Evolutionary conservation across 2,888 invertebrate genomes (phyloP).

Genomic region (Drosophila aldrichi): DNA sequence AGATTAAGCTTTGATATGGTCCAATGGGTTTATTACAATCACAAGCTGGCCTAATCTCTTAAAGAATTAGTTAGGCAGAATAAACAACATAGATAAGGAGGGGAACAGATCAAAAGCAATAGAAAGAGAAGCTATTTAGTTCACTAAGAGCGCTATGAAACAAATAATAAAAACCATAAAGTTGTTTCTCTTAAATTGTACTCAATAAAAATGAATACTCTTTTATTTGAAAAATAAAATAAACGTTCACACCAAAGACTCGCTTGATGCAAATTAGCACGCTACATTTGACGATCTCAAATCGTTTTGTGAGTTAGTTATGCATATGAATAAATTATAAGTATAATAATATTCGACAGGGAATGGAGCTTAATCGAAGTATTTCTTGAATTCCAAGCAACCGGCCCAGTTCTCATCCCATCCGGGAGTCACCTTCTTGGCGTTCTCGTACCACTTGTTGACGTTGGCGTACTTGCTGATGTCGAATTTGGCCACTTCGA

Average conservation of each 20-base stretch:
- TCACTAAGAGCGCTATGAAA: background rate
- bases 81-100: too few species aligned
- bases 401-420: conserved; percentile 88
- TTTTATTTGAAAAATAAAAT: conserved; percentile 47
- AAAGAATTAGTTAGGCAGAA: too few species aligned
- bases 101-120: background rate
- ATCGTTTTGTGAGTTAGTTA: conserved; percentile 44
- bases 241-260: conserved; percentile 16
- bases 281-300: conserved; percentile 44
- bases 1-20: too few species aligned
- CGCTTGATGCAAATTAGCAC: conserved; percentile 40
- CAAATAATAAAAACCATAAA: background rate
- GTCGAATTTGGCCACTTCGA: conserved; percentile 89
- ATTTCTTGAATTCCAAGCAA: conserved; percentile 86
- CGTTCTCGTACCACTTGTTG: conserved; percentile 88
- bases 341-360: conserved; percentile 13
- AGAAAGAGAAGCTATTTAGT: background rate
- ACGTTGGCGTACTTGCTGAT: conserved; percentile 90
- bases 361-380: conserved; percentile 61
- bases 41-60: too few species aligned
- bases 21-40: too few species aligned
- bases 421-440: conserved; percentile 87
- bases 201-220: conserved; percentile 66
- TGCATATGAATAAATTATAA: conserved; percentile 37
- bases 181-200: conserved; percentile 40